Evolutionary conservation across 2,797 vertebrate genomes (phyloP), one percentile per base, ranked within the genome.

Genomic region (Eutrigla gurnardus): DNA sequence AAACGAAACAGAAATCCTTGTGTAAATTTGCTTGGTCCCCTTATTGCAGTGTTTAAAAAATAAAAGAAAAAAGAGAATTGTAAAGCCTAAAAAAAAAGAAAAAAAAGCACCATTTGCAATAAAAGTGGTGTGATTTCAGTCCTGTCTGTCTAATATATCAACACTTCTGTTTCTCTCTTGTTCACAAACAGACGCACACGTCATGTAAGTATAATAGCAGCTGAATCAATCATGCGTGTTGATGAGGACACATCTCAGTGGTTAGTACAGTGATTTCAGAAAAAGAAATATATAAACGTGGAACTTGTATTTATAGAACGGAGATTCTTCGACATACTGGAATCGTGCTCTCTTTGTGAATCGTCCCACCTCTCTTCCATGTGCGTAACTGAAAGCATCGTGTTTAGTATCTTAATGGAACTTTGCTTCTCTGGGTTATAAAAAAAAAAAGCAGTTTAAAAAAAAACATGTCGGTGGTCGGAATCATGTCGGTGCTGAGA

Each of bases 61-160:
- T 25, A 25, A 25, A 25, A 25, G 25, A 1, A 17, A 55, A 17
- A 83, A 82, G 42, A 89, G 62, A 88, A 80, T 65, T 74, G 93
- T 94, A 94, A 96, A 86, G 57, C 63, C 66, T 81, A 18, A 81
- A 81, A 75, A 77, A 78, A 66, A 64, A 54, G 2, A n/a, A 57
- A 49, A 53, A 13, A 53, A 63, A 88, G 92, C 95, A 95, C 94
- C 95, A 93, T 86, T 92, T 96, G 94, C 94, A 96, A 92, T 95
- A 93, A 93, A 65, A 95, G 91, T 92, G 93, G 95, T 96, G 96
- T 96, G 55, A 86, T 95, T 94, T 96, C 95, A 94, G 94, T 96
- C 93, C 91, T 94, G 94, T 96, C 95, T 96, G 96, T 97, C 94
- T 94, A 92, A 94, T 95, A 95, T 95, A 95, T 94, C 93, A 93